Base-by-base conservation (phyloP, 2,113 vertebrate species). In the Ia io region DNA sequence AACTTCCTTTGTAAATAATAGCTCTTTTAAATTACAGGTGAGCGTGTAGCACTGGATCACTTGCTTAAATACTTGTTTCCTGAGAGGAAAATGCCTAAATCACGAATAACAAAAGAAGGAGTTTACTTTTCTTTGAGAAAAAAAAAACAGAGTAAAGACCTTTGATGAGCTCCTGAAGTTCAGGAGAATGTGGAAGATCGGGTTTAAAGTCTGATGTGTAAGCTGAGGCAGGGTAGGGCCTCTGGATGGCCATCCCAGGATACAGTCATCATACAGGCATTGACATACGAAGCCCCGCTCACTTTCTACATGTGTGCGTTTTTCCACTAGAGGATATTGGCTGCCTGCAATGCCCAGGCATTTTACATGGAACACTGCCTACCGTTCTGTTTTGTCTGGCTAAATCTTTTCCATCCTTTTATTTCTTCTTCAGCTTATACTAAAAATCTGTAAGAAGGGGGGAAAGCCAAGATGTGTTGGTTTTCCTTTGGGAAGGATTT, bases 21-120 rank as follows among this genome's bases (percentile, higher is more conserved):
- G 17, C 28, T n/a, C 25, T 92, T 87, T 84, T 63, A 20, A 17
- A 6, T 78, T 59, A 47, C 10, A 56, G 37, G 14, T 17, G 28
- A 63, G 65, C 84, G 17, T 59, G 2, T 28, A 73, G 0, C 18
- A 7, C 47, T 32, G 18, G 14, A 51, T 83, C 10, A n/a, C 10
- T 78, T 76, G 22, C n/a, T 86, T 92, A 76, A 82, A 67, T n/a
- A 53, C 44, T 69, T 88, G 44, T 76, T 95, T 86, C 69, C 37
- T 30, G 12, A 84, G 20, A 76, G 79, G 32, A 80, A 74, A 84
- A 79, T 37, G 13, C 20, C 13, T 44, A 67, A 32, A 53, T 44
- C 9, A 47, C 44, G 67, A n/a, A 25, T 32, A n/a, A 49, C 3
- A 61, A 30, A 69, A 84, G 53, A 59, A 47, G 9, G 11, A 37